Evolutionary conservation across 2,113 vertebrate species (phyloP).

Genomic region (Pangasianodon hypophthalmus): DNA sequence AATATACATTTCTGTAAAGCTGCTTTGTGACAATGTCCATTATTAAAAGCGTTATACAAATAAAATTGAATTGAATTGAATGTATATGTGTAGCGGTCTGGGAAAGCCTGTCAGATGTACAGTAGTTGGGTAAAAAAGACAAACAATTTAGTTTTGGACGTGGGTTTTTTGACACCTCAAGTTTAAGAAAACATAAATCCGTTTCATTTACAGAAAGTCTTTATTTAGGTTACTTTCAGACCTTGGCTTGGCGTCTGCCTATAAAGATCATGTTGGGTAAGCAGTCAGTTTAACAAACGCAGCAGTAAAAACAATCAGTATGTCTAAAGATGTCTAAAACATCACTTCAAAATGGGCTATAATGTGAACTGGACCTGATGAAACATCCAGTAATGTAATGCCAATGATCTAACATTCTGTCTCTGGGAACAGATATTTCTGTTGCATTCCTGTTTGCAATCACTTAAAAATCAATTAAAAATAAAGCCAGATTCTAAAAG

Average conservation of each 20-base stretch:
- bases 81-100: neutral
- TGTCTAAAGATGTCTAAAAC: neutral
- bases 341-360: neutral
- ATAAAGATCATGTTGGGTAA: neutral
- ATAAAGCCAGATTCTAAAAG: neutral
- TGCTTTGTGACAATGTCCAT: no score
- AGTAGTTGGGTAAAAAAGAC: neutral
- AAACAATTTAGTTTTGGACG: neutral
- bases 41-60: no score
- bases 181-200: neutral
- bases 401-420: neutral
- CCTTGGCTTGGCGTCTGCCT: neutral
- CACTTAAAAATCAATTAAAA: neutral
- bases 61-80: neutral
- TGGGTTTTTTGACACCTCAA: neutral
- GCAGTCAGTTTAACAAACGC: neutral
- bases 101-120: neutral
- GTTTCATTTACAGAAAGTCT: no score
- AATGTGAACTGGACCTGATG: neutral
- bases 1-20: no score
- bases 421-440: neutral
- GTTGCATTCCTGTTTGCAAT: neutral
- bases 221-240: neutral
- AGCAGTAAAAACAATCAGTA: neutral
- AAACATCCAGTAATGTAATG: neutral